Conservation (phyloP, 2,797 vertebrate genomes). For the Yasuhikotakia modesta region DNA sequence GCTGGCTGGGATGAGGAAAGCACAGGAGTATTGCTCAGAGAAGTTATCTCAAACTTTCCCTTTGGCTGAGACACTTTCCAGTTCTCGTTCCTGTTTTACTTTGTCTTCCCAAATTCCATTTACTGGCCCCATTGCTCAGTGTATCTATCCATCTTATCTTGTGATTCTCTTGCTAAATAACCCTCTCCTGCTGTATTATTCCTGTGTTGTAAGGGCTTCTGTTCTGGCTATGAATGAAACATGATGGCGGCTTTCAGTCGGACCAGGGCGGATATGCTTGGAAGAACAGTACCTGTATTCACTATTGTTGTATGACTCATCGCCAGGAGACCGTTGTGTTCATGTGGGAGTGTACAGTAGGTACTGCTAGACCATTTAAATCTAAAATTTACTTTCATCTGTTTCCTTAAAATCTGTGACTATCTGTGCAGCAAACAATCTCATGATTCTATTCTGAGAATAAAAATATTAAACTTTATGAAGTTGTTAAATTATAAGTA, state of each 20-base stretch:
- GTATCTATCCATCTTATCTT: slow-evolving; percentile 20
- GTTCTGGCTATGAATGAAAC: slow-evolving; percentile 43
- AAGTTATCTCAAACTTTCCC: not conserved
- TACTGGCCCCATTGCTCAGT: not conserved
- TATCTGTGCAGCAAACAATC: not conserved
- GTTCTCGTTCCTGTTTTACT: not conserved
- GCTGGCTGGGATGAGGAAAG: slow-evolving; percentile 8
- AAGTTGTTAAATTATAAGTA: too few relatives aligned
- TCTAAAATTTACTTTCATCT: not conserved
- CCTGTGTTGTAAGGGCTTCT: slow-evolving; percentile 14
- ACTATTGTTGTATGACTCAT: slow-evolving; percentile 8
- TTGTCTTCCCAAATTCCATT: not conserved
- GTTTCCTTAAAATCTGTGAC: not conserved
- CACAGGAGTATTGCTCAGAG: not conserved
- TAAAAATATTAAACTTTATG: too few relatives aligned
- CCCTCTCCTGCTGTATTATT: slow-evolving; percentile 2
- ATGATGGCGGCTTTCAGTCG: slow-evolving; percentile 35
- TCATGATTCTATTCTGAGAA: too few relatives aligned
- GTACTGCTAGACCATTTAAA: not conserved
- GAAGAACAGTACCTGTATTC: slow-evolving; percentile 4
- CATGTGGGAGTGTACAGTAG: too few relatives aligned
- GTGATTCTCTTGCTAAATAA: slow-evolving; percentile 10
- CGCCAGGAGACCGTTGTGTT: not conserved
- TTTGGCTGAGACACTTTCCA: slow-evolving; percentile 16
- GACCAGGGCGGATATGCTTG: slow-evolving; percentile 11